Evolutionary conservation across 30 jellyfish, hydroid and myxozoan genomes (phyloP).

Genomic region (Hydractinia symbiolongicarpus): DNA sequence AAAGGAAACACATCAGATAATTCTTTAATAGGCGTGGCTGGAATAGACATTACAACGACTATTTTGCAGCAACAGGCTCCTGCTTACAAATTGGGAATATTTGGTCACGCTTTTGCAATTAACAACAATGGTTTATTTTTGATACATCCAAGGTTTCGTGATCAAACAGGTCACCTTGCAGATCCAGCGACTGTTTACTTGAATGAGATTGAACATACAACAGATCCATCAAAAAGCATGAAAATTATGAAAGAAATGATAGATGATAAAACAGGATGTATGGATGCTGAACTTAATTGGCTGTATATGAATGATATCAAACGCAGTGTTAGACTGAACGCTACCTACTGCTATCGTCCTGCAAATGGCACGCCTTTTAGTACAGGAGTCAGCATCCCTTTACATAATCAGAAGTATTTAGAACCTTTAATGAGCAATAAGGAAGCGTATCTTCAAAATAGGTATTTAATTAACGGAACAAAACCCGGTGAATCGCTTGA

Average conservation of each 20-base stretch:
- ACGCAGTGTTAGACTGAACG: conserved; percentile 31
- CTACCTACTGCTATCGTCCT: conserved; percentile 50
- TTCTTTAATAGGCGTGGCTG: conserved; percentile 25
- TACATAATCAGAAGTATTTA: conserved; percentile 27
- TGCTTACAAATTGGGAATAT: not conserved
- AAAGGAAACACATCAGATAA: not conserved
- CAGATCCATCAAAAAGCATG: conserved; percentile 20
- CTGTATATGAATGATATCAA: not conserved
- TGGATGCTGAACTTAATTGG: conserved; percentile 21
- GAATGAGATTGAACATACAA: conserved; percentile 47
- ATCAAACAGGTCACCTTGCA: conserved; percentile 53
- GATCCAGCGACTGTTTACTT: conserved; percentile 68
- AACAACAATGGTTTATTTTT: conserved; percentile 20
- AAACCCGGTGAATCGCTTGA: conserved; percentile 18
- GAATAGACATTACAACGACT: conserved; percentile 1
- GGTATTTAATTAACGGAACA: conserved; percentile 23
- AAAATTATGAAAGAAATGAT: conserved; percentile 36
- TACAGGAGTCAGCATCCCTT: conserved; percentile 30
- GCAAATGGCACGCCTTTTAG: conserved; percentile 34
- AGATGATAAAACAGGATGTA: conserved; percentile 38
- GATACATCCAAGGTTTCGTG: not conserved
- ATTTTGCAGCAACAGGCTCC: not conserved
- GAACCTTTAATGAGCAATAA: not conserved
- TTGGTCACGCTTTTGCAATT: conserved; percentile 18
- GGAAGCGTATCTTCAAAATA: not conserved